phyloP scores from a whole-genome alignment of 2,888 invertebrate genomes.

The Macrostomum cliftonense region DNA sequence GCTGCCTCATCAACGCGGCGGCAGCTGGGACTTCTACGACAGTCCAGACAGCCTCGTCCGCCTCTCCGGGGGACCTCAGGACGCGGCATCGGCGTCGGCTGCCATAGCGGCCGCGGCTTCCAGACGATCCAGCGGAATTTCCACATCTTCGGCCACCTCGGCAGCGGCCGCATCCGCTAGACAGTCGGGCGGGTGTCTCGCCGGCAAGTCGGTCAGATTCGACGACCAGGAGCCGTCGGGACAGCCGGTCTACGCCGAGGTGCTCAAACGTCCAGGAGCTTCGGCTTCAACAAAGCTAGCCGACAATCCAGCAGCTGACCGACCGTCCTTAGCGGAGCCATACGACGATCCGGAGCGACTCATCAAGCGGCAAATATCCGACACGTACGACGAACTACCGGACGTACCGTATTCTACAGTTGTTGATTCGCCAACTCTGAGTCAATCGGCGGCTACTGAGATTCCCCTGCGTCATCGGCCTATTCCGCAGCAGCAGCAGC shows the following conservation, averaged over 20 bases:
- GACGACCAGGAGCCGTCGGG: too few relatives aligned
- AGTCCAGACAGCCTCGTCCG: not conserved
- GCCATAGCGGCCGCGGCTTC: not conserved
- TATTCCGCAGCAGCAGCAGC: too few relatives aligned
- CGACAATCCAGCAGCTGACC: too few relatives aligned
- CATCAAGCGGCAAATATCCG: not conserved
- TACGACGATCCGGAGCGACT: not conserved
- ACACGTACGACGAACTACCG: too few relatives aligned
- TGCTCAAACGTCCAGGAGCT: not conserved
- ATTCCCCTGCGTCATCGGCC: too few relatives aligned
- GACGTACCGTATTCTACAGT: too few relatives aligned
- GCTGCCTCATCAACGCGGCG: not conserved
- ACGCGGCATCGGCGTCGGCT: not conserved
- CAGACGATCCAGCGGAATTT: conserved; percentile 1
- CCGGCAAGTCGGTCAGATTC: not conserved
- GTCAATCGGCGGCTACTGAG: too few relatives aligned
- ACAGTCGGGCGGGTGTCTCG: too few relatives aligned
- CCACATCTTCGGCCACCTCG: too few relatives aligned
- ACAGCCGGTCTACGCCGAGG: not conserved
- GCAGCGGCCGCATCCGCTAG: too few relatives aligned
- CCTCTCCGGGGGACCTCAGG: conserved; percentile 1
- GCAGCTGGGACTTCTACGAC: not conserved
- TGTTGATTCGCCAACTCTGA: too few relatives aligned
- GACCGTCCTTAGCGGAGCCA: too few relatives aligned
- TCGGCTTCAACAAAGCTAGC: not conserved